Conservation (phyloP, 2,888 invertebrate genomes). For the Andrena trimmerana region DNA sequence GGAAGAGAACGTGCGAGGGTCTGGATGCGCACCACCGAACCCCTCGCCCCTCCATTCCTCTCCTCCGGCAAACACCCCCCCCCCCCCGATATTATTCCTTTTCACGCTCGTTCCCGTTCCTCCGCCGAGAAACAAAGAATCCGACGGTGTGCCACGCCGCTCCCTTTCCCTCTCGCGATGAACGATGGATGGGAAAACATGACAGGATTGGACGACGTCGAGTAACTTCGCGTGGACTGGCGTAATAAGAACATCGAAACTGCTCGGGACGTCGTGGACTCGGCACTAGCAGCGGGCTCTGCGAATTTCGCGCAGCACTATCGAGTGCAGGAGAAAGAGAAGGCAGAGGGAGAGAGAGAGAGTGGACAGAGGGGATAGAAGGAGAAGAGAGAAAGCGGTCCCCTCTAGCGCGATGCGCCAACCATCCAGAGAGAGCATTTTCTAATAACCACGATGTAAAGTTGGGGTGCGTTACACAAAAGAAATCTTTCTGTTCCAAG, state of each 20-base stretch:
- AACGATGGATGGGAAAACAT: background rate
- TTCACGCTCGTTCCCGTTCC: conserved; percentile 51
- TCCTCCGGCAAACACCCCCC: conserved; percentile 27
- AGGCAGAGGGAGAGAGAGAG: conserved; percentile 8
- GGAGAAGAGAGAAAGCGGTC: conserved; percentile 72
- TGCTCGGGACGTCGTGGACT: background rate
- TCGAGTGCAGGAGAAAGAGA: conserved; percentile 38
- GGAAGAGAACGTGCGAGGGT: conserved; percentile 63
- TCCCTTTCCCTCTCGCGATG: background rate
- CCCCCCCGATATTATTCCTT: conserved; percentile 55
- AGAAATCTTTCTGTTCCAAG: conserved; percentile 81
- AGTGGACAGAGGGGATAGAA: conserved; percentile 21
- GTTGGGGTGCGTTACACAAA: conserved; percentile 83
- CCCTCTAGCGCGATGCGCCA: conserved; percentile 64
- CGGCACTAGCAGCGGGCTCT: background rate
- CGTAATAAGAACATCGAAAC: conserved; percentile 32
- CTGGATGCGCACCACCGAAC: conserved; percentile 19
- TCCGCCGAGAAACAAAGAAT: conserved; percentile 51
- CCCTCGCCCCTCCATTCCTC: background rate
- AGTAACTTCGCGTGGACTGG: conserved; percentile 22
- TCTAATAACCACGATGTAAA: conserved; percentile 85
- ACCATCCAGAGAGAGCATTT: conserved; percentile 76
- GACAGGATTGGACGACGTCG: background rate
- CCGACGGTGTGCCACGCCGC: conserved; percentile 15
- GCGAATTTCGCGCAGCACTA: conserved; percentile 51